Conservation (phyloP, 2,888 invertebrate species). For the Aleiodes alternator region DNA sequence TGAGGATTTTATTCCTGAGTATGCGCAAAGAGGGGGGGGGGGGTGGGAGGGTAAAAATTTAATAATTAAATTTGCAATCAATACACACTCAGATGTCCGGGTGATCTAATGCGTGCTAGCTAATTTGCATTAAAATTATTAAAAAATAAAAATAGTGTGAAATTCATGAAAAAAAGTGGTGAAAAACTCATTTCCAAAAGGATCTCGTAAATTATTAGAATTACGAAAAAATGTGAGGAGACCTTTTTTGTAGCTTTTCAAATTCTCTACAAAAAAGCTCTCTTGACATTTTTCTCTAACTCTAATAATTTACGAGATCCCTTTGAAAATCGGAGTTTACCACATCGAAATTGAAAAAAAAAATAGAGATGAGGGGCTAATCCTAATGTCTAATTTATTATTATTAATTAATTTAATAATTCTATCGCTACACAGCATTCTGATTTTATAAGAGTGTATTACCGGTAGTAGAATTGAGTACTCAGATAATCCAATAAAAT, state of each 20-base stretch:
- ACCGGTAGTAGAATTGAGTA: conserved; percentile 62
- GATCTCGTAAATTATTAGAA: too few species aligned
- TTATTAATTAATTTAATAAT: not conserved
- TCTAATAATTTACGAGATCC: not conserved
- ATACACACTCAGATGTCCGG: not conserved
- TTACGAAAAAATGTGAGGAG: too few species aligned
- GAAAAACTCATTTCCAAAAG: not conserved
- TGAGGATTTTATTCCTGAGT: not conserved
- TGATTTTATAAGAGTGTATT: conserved; percentile 62
- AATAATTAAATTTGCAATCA: not conserved
- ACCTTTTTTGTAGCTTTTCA: too few species aligned
- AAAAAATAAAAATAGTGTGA: not conserved
- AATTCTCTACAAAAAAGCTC: too few species aligned
- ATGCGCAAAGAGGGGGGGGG: not conserved
- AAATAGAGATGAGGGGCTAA: conserved; percentile 16
- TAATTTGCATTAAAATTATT: conserved; percentile 5
- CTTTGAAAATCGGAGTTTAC: too few species aligned
- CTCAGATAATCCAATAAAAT: conserved; percentile 60
- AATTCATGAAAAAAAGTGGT: not conserved
- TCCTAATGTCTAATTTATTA: conserved; percentile 34
- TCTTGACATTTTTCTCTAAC: too few species aligned
- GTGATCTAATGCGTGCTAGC: conserved; percentile 25
- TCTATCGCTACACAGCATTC: conserved; percentile 54
- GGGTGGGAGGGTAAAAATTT: not conserved
- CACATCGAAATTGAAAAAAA: too few species aligned